Evolutionary conservation across 2,888 invertebrate species (phyloP).

Genomic region (Campoplex capitator): DNA sequence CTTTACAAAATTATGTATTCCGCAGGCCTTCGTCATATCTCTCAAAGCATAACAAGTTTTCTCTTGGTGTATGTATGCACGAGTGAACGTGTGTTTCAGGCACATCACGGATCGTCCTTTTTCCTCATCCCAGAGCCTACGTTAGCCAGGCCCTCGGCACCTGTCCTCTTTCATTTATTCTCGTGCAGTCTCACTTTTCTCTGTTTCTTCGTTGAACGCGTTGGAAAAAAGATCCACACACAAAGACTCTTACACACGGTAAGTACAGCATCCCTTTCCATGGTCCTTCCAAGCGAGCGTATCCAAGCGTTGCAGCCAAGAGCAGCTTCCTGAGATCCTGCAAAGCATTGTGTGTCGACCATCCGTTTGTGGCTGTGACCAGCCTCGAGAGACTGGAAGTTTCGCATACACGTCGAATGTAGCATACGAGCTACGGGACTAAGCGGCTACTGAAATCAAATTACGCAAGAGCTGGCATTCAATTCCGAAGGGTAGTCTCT

Average conservation of each 20-base stretch:
- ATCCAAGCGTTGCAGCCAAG: slow-evolving; percentile 10
- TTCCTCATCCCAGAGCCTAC: slow-evolving; percentile 34
- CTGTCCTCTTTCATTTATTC: slow-evolving; percentile 45
- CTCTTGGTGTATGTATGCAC: slow-evolving; percentile 77
- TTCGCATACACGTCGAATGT: slow-evolving; percentile 18
- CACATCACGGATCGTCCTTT: slow-evolving; percentile 58
- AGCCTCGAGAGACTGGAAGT: slow-evolving; percentile 12
- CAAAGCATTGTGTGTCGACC: background rate
- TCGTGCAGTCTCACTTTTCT: slow-evolving; percentile 49
- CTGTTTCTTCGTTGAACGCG: slow-evolving; percentile 57
- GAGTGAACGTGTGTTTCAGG: slow-evolving; percentile 59
- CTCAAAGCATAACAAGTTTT: slow-evolving; percentile 85
- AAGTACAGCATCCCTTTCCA: slow-evolving; percentile 23
- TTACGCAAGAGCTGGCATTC: slow-evolving; percentile 68
- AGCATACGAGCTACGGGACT: slow-evolving; percentile 51
- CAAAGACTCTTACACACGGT: background rate
- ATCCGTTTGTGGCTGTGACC: slow-evolving; percentile 14
- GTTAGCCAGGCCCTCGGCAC: slow-evolving; percentile 51
- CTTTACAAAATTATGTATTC: slow-evolving; percentile 85
- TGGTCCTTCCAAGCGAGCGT: slow-evolving; percentile 13
- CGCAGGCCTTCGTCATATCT: slow-evolving; percentile 80
- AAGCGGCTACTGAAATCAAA: slow-evolving; percentile 62
- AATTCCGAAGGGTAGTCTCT: slow-evolving; percentile 56
- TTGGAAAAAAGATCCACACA: slow-evolving; percentile 35
- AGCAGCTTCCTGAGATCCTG: slow-evolving; percentile 32